Evolutionary conservation across 1,140 invertebrate species (phyloP), one percentile per base, ranked within the genome.

Genomic region (Nymphalis io): DNA sequence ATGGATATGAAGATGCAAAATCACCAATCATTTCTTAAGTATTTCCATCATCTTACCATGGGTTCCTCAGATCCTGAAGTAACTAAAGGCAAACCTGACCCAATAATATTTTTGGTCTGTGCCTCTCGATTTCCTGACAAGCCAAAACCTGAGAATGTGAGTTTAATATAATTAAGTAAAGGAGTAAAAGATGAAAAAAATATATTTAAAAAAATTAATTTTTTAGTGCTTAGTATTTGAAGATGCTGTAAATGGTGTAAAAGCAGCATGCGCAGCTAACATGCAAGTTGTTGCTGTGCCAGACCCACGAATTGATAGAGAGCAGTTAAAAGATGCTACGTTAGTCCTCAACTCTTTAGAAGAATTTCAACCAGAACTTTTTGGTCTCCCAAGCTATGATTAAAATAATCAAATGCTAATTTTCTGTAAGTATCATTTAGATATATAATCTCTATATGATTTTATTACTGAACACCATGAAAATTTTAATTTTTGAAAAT

Each of bases 201-300:
- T 4, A 33, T 33, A 33, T 33, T 33, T 8, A 3, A 5, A 8
- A 8, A 33, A 4, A 3, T 33, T 3, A 4, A 33, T 8, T 33
- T 61, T 71, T 57, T 87, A 97, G 94, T 97, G 97, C 81, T 88
- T 99, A 55, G 97, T 98, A 0, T 98, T 99, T 90, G 98, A 99
- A 92, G 98, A 98, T 92, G 96, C 98, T 3, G 94, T 96, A 0
- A 97, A 98, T 90, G 98, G 98, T 13, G 95, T 98, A 2, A 88
- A 94, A 77, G 96, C 96, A 21, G 97, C 95, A 0, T 75, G 93
- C 33, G 93, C 93, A 63, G 98, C 98, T 12, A 96, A 96, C 15
- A 97, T 98, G 96, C 96, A 96, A 88, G 95, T 95, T 1, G 94
- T 98, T 0, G 97, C 97, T 94, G 94, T 98, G 33, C 96, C 97